Base-by-base conservation (phyloP, 1,140 invertebrate species). In the Venustaconcha ellipsiformis region DNA sequence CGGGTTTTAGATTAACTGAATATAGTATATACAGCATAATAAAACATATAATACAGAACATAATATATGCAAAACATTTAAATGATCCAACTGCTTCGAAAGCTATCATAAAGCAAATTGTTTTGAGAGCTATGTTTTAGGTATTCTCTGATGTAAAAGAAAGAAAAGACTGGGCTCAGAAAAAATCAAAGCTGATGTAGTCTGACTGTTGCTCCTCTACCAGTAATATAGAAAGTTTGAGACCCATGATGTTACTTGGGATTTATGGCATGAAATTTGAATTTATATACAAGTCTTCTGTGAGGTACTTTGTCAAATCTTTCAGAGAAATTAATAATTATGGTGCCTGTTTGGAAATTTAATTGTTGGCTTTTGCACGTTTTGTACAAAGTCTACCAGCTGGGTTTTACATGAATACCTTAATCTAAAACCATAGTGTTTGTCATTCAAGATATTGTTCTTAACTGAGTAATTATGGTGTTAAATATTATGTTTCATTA, bases 401-500 rank as follows among this genome's bases (percentile, higher is more conserved):
- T 82, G 79, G 18, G 76, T 77, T 69, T 80, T 72, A 72, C 79
- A 77, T 26, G 71, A 81, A 15, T 67, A 55, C 14, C 26, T 26
- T 11, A 18, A n/a, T 55, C 70, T 67, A 57, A 82, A 82, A 11
- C 81, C 77, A 62, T 77, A 71, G 66, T 81, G 74, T 14, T 72
- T n/a, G 26, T 73, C 57, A 67, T 78, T 71, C 1, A 82, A 30
- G 20, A 82, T 75, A 23, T 72, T 69, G 37, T 79, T 73, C 8
- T n/a, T 14, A 71, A n/a, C 17, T 78, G 70, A 1, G 30, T 58
- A 67, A 80, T 81, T 18, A 81, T 74, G 64, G 72, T 37, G 48
- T 69, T 78, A 37, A 66, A 68, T 26, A 81, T 74, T 23, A 75
- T 71, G 67, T 75, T 84, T 75, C 68, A 83, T 63, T 6, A 84